These are phyloP conservation scores for Drosophila ananassae DNA, from an alignment of 1,140 invertebrate species.

Conservation along the genomic window DNA sequence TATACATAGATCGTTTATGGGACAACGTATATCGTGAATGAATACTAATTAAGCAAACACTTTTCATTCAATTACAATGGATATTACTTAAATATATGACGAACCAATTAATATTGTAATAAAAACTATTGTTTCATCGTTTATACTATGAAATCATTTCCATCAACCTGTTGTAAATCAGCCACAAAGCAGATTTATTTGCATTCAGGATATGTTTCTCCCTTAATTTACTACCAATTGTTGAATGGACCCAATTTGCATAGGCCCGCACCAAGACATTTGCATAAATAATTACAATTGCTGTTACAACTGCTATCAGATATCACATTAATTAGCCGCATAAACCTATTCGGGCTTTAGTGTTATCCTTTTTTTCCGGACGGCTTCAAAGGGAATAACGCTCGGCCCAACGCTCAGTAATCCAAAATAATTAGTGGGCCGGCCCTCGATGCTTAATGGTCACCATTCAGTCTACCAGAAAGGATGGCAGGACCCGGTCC, in stretches of 20 bases:
- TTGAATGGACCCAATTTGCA: constrained; percentile 26
- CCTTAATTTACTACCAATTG: constrained; percentile 51
- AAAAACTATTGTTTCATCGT: neutral
- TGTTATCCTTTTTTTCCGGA: constrained; percentile 34
- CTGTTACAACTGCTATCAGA: constrained; percentile 45
- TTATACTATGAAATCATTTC: neutral
- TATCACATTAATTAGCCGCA: constrained; percentile 61
- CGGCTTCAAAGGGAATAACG: constrained; percentile 57
- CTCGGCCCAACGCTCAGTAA: constrained; percentile 33
- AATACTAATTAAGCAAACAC: constrained; percentile 1
- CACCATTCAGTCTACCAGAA: constrained; percentile 37
- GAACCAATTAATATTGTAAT: neutral
- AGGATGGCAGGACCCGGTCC: neutral
- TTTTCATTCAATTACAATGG: constrained; percentile 1
- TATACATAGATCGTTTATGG: constrained; percentile 44
- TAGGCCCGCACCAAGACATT: constrained; percentile 11
- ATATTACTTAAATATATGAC: constrained; percentile 9
- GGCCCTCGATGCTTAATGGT: constrained; percentile 32
- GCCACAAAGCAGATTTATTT: constrained; percentile 22
- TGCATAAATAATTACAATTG: constrained; percentile 41
- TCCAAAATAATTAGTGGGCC: constrained; percentile 73
- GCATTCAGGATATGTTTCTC: neutral
- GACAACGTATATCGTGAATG: constrained; percentile 5
- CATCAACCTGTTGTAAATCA: constrained; percentile 24
- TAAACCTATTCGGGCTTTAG: constrained; percentile 47